Evolutionary conservation across 92 coral and sea anemone genomes (phyloP), one percentile per base, ranked within the genome.

Genomic region (Epizoanthus scotinus): DNA sequence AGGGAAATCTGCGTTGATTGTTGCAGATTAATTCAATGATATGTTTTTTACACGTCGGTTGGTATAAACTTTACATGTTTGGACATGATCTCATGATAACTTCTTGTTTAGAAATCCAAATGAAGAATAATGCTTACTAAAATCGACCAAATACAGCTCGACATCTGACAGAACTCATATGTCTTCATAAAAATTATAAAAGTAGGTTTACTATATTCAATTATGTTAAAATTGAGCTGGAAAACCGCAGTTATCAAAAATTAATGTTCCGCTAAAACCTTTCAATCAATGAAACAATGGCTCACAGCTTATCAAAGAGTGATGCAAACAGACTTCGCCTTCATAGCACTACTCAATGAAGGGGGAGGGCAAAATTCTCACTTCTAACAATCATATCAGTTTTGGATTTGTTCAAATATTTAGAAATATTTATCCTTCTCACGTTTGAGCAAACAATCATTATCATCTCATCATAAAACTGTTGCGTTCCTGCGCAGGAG

Each of bases 141-240:
- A 87, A 81, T 65, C 63, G 72, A 85, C 91, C 89, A 85, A 67
- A 80, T 57, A 61, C 78, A 20, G 69, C 64, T 78, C 85, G 78
- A 53, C 74, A 71, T 70, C 72, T 84, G 89, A 84, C 94, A 90
- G 89, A 82, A 73, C 77, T 78, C 82, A 86, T 88, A 71, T 81
- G 75, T 91, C 94, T 88, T 88, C 82, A 75, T 86, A 83, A 81
- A 86, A 75, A 92, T 69, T 75, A 82, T 73, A 65, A 78, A 89
- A 89, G 87, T 89, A 79, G 87, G 90, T 86, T 89, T 89, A 86
- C 91, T 81, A 74, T 84, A 90, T 84, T 87, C 90, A 85, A 93
- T 93, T 93, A 90, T 86, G 68, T 81, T 57, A 71, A 92, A 92
- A 90, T 90, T 86, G 90, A 88, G 63, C 86, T 73, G 90, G 79